Evolutionary conservation across 2,797 vertebrate species (phyloP).

Genomic region (Hypotaenidia okinawae): DNA sequence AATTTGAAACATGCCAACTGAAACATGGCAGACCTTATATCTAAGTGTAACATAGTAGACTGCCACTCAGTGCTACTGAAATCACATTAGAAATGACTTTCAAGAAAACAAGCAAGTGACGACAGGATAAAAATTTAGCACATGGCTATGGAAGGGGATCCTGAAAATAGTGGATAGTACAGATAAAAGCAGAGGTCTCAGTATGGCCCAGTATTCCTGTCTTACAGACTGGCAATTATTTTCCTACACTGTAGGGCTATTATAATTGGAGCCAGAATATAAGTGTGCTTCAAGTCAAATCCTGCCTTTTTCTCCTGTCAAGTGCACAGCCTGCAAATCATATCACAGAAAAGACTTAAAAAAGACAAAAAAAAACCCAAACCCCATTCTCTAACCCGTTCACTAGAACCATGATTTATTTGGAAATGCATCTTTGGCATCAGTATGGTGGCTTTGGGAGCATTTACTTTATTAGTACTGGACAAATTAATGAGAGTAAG

Average conservation of each 20-base stretch:
- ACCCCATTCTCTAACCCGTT: neutral
- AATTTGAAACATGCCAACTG: neutral
- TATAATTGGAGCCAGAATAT: constrained; percentile 1
- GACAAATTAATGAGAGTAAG: neutral
- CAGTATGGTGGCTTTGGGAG: neutral
- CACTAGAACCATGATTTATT: neutral
- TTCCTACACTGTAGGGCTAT: neutral
- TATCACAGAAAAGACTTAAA: neutral
- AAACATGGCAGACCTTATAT: neutral
- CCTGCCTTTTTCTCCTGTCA: neutral
- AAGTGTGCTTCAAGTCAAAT: constrained; percentile 18
- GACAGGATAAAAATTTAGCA: neutral
- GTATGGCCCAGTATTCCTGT: neutral
- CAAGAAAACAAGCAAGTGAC: neutral
- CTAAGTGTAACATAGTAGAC: neutral
- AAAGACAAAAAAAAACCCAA: neutral
- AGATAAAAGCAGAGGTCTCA: neutral
- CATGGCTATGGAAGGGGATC: neutral
- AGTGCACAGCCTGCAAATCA: neutral
- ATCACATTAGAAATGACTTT: neutral
- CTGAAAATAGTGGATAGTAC: neutral
- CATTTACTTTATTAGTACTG: neutral
- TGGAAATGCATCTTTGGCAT: neutral
- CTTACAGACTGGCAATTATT: constrained; percentile 19
- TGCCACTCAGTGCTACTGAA: neutral